Evolutionary conservation across 1,140 invertebrate genomes (phyloP).

Genomic region (Prorops nasuta): DNA sequence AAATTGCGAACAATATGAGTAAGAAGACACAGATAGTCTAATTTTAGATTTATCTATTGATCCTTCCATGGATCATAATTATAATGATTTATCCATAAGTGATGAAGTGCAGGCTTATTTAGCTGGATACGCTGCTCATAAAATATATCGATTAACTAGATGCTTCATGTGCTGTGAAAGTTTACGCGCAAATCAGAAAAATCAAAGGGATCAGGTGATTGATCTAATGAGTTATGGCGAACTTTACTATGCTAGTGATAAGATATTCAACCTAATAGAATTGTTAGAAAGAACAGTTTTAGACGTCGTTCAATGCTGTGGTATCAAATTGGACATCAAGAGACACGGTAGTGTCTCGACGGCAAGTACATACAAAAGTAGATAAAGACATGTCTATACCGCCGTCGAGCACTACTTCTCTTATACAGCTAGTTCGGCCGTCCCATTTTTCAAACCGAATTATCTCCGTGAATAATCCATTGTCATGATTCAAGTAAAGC

Average conservation of each 20-base stretch:
- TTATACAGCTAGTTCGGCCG: too few relatives aligned
- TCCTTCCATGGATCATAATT: background rate
- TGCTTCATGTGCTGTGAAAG: background rate
- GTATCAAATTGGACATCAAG: too few relatives aligned
- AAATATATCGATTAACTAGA: background rate
- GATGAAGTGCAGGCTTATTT: background rate
- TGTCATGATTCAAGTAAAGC: too few relatives aligned
- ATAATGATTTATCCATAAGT: background rate
- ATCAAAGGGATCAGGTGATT: background rate
- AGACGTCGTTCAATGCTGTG: too few relatives aligned
- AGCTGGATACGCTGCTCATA: background rate
- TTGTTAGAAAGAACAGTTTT: background rate
- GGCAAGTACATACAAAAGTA: too few relatives aligned
- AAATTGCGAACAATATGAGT: background rate
- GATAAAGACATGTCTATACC: too few relatives aligned
- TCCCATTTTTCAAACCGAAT: too few relatives aligned
- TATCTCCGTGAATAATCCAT: too few relatives aligned
- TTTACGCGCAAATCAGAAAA: background rate
- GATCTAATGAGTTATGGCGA: background rate
- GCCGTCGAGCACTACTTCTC: too few relatives aligned
- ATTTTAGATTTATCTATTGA: background rate
- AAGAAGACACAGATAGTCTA: background rate
- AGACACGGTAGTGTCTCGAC: too few relatives aligned
- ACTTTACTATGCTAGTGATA: background rate
- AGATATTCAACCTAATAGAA: background rate